A percentile compares a stretch with the other conserved stretches of the same genome.
Conservation (phyloP, 2,113 vertebrate genomes). For the Gavia stellata region DNA sequence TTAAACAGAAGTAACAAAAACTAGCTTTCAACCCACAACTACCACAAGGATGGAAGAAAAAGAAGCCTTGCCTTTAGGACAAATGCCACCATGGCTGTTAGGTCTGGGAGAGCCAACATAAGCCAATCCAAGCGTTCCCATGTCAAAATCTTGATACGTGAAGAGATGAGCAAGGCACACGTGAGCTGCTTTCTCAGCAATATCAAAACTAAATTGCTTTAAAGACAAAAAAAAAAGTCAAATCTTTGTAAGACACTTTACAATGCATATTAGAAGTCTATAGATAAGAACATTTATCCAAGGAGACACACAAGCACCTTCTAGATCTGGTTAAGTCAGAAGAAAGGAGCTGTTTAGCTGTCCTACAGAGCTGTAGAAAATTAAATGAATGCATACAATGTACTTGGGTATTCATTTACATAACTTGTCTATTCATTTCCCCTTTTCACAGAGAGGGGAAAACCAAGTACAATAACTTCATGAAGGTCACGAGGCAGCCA, state of each 20-base stretch:
- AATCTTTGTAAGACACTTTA: background rate
- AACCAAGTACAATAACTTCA: background rate
- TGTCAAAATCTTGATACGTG: conserved; percentile 97
- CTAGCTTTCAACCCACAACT: background rate
- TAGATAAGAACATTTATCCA: background rate
- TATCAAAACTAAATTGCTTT: conserved; percentile 96
- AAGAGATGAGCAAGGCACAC: conserved; percentile 98
- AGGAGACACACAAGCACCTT: background rate
- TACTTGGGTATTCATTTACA: background rate
- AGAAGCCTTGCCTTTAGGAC: conserved; percentile 84
- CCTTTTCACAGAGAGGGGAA: background rate
- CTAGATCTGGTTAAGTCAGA: background rate
- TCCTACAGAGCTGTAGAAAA: background rate
- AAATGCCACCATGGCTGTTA: conserved; percentile 91
- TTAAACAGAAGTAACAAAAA: background rate
- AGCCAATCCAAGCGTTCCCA: conserved; percentile 93
- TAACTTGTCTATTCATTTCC: background rate
- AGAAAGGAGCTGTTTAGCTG: background rate
- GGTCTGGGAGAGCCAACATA: conserved; percentile 90
- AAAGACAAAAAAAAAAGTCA: background rate
- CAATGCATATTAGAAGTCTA: background rate
- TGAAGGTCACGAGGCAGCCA: background rate
- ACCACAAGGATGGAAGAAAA: background rate
- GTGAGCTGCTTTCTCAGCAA: conserved; percentile 86
- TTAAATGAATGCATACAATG: background rate